Evolutionary conservation across 2,888 invertebrate species (phyloP), one percentile per base, ranked within the genome.

Genomic region (Drosophila nigricruria): DNA sequence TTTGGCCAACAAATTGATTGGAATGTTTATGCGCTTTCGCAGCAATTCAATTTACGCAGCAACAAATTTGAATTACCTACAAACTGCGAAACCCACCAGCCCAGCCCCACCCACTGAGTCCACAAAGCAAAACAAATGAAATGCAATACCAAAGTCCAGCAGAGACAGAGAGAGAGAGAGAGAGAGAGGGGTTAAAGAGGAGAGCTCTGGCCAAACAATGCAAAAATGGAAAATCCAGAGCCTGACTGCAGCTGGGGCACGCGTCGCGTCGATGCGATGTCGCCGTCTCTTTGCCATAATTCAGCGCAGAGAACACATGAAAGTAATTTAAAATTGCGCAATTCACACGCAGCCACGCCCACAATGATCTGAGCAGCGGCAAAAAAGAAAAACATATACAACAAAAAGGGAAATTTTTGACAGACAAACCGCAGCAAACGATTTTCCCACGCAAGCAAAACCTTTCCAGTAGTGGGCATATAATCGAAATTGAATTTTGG

Each of bases 61-160:
- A 80, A 76, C 84, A 80, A 86, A 83, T 87, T 77, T 77, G 62
- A 73, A 71, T 81, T 82, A 80, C 77, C 81, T 73, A 61, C 66
- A 54, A 65, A 25, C 34, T 4, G 18, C 16, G 23, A 18, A 2
- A 25, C 16, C 25, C 16, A 8, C 8, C 20, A 16, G 10, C 30
- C n/a, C 27, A 23, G n/a, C n/a, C 5, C 34, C 34, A 10, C 23
- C 34, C 8, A 14, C 23, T 3, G 4, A 42, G 9, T 10, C 49
- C 58, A 45, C 50, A 59, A 34, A 16, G 54, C 60, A 14, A 59
- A 77, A 66, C 56, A 77, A 81, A 83, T 77, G 73, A 68, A 82
- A 67, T 67, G 67, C 81, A 81, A 59, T 52, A 52, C 77, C 27
- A 8, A 16, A 53, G 53, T 52, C 36, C 53, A 3, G 6, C 4